Percentiles rank a stretch among this genome's conserved stretches.
These are phyloP conservation scores for Rhabdomys pumilio DNA, from an alignment of 2,797 vertebrate species.

Conservation along the genomic window DNA sequence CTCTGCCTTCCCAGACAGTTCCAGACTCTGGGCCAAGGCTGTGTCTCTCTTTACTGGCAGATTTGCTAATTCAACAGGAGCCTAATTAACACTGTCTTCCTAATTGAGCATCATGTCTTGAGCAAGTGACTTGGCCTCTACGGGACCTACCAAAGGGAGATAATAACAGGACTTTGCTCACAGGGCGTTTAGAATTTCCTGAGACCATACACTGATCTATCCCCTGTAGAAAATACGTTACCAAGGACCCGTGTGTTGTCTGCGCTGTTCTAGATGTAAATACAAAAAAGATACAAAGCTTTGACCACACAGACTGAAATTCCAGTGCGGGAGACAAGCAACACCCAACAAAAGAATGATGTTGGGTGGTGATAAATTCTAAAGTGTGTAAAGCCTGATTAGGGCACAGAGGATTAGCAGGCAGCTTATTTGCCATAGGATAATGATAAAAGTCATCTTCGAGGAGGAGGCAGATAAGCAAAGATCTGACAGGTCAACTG, in stretches of 20 bases:
- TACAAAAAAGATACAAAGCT: neutral
- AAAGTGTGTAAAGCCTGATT: neutral
- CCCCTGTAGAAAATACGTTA: slow-evolving; percentile 21
- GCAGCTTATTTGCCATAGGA: neutral
- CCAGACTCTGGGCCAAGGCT: neutral
- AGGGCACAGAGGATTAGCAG: neutral
- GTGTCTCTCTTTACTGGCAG: neutral
- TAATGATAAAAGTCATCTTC: neutral
- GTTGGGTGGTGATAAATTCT: neutral
- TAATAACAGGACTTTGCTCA: slow-evolving; percentile 53
- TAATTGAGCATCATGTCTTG: slow-evolving; percentile 1
- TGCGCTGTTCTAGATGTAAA: neutral
- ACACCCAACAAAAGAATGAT: neutral
- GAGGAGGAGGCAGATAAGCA: neutral
- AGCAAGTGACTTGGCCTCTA: slow-evolving; percentile 46
- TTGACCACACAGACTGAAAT: neutral
- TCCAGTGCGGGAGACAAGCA: neutral
- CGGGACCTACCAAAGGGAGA: slow-evolving; percentile 32
- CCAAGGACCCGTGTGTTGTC: neutral
- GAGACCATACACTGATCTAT: slow-evolving; percentile 15
- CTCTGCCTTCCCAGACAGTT: neutral
- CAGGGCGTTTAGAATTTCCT: slow-evolving; percentile 50
- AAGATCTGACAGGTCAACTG: neutral
- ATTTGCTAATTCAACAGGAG: neutral
- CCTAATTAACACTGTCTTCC: neutral